phyloP scores from a whole-genome alignment of 2,113 vertebrate genomes.

The Ammodytes dubius region DNA sequence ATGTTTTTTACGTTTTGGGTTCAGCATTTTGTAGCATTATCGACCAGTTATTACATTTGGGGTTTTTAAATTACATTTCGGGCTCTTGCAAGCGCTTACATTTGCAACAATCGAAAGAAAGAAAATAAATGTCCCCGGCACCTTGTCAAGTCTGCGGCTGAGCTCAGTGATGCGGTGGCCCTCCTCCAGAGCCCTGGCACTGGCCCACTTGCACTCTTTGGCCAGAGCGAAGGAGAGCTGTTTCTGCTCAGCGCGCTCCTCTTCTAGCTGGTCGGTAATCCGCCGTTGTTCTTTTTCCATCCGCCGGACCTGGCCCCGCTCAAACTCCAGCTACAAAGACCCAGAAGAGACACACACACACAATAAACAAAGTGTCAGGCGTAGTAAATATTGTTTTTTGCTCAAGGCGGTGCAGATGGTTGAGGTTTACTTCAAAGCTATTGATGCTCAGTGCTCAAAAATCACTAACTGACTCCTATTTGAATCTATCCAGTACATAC shows the following conservation, averaged over 20 bases:
- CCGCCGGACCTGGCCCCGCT: slow-evolving; percentile 92
- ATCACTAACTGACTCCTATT: neutral
- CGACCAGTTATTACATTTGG: too few species aligned
- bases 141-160: slow-evolving; percentile 88
- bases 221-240: slow-evolving; percentile 93
- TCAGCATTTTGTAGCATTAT: too few species aligned
- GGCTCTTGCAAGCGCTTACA: neutral
- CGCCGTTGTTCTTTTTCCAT: slow-evolving; percentile 94
- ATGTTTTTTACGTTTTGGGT: too few species aligned
- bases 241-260: slow-evolving; percentile 93
- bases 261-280: slow-evolving; percentile 91
- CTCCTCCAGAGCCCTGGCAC: slow-evolving; percentile 91
- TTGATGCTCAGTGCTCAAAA: neutral
- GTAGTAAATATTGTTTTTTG: neutral
- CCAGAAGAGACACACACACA: neutral
- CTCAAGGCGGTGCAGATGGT: neutral
- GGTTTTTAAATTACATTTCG: too few species aligned
- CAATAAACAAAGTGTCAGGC: neutral
- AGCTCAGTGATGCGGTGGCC: slow-evolving; percentile 90
- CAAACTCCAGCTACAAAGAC: slow-evolving; percentile 92
- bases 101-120: neutral
- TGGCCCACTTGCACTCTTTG: slow-evolving; percentile 95
- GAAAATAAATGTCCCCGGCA: neutral
- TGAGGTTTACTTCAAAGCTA: neutral
- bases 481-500: neutral